phyloP scores from a whole-genome alignment of 1,140 invertebrate species.

The Brachionus sp. region DNA sequence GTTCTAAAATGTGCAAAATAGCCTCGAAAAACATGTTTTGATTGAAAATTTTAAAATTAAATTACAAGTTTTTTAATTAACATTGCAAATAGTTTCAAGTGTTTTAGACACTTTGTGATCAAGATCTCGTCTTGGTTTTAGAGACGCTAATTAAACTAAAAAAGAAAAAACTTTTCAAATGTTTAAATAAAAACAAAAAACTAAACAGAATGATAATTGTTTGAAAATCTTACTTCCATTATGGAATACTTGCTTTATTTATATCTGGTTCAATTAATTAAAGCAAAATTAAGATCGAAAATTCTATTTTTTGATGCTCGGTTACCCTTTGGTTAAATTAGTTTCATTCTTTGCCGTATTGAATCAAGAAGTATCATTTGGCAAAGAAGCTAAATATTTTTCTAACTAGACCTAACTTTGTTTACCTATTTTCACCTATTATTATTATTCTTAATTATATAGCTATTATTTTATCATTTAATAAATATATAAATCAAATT shows the following conservation, averaged over 20 bases:
- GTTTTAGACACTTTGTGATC: neutral
- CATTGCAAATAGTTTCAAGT: neutral
- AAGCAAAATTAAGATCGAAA: neutral
- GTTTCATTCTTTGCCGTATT: neutral
- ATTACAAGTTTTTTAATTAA: neutral
- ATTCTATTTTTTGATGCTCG: neutral
- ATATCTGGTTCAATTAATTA: neutral
- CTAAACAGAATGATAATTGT: neutral
- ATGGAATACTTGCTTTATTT: neutral
- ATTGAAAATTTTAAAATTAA: constrained; percentile 3
- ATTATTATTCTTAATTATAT: constrained; percentile 9
- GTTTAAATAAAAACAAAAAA: neutral
- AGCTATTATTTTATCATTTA: neutral
- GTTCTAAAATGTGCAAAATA: neutral
- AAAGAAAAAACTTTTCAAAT: neutral
- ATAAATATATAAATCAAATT: constrained; percentile 2
- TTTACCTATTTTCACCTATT: neutral
- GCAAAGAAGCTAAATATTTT: neutral
- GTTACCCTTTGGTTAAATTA: neutral
- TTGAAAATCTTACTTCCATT: neutral
- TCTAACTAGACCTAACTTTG: neutral
- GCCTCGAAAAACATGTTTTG: constrained; percentile 1
- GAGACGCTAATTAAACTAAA: neutral
- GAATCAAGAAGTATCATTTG: neutral
- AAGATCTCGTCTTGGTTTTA: neutral